phyloP scores from a whole-genome alignment of 2,888 invertebrate species.

The Alitta virens region DNA sequence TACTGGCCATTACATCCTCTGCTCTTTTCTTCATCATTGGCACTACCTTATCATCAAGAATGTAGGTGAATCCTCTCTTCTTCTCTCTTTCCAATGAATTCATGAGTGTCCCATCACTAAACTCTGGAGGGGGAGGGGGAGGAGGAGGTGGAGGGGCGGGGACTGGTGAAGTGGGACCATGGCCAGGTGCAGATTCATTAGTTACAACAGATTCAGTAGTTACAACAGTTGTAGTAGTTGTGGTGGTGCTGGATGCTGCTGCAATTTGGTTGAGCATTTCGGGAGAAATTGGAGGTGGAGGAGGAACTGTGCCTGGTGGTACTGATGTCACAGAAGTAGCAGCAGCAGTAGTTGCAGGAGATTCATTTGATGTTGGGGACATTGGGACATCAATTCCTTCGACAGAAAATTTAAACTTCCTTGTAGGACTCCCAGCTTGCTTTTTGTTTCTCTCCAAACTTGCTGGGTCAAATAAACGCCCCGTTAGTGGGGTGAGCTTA shows the following conservation, averaged over 20 bases:
- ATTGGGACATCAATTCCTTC: slow-evolving; percentile 33
- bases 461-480: slow-evolving; percentile 5
- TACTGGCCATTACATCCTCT: slow-evolving; percentile 25
- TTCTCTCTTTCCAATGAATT: neutral
- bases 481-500: slow-evolving; percentile 19
- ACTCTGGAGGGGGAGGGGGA: neutral
- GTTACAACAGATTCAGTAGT: neutral
- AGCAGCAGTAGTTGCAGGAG: too few species aligned
- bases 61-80: slow-evolving; percentile 30
- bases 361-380: neutral
- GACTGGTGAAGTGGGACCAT: neutral
- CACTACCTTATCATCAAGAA: slow-evolving; percentile 24
- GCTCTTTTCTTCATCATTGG: slow-evolving; percentile 25
- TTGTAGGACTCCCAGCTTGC: neutral
- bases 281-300: too few species aligned
- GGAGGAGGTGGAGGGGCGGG: neutral
- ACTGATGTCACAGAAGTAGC: too few species aligned
- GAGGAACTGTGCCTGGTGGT: too few species aligned
- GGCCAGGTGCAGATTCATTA: neutral
- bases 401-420: slow-evolving; percentile 27
- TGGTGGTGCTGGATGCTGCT: neutral
- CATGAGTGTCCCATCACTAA: neutral
- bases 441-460: neutral
- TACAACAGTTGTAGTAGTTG: too few species aligned
- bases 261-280: neutral